Percentiles rank a stretch among this genome's conserved stretches.
Conservation (phyloP, 2,888 invertebrate genomes). For the Erynnis tages region DNA sequence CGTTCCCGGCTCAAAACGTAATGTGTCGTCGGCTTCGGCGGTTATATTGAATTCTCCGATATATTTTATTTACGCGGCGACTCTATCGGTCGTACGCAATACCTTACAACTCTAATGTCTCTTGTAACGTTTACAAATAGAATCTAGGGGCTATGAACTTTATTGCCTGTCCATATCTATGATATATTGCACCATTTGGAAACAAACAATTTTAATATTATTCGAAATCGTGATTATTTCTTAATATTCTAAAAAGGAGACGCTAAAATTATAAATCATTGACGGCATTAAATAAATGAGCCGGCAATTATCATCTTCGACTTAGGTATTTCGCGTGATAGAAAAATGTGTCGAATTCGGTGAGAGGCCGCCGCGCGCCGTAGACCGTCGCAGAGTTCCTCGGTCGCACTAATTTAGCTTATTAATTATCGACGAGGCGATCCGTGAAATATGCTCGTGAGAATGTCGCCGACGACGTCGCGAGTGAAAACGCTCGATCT, state of each 20-base stretch:
- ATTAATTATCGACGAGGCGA: conserved; percentile 38
- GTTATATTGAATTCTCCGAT: conserved; percentile 23
- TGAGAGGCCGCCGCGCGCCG: conserved; percentile 23
- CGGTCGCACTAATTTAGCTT: conserved; percentile 31
- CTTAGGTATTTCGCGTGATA: not conserved
- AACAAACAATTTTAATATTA: not conserved
- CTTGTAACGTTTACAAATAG: conserved; percentile 20
- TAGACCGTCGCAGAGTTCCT: conserved; percentile 20
- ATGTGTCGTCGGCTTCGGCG: conserved; percentile 19
- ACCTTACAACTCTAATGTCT: conserved; percentile 16
- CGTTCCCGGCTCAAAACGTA: conserved; percentile 20
- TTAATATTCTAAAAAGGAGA: not conserved
- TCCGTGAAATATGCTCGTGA: conserved; percentile 38
- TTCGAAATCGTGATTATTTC: not conserved
- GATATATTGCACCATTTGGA: not conserved
- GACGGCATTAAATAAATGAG: no score
- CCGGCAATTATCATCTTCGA: no score
- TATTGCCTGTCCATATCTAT: not conserved
- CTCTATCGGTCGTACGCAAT: conserved; percentile 20
- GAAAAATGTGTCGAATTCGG: not conserved
- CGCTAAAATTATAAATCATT: not conserved
- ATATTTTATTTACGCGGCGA: conserved; percentile 25
- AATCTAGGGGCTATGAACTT: conserved; percentile 8
- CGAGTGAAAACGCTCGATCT: conserved; percentile 44
- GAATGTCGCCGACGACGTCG: conserved; percentile 31